These are phyloP conservation scores for Eubucco bourcierii DNA, from an alignment of 2,113 vertebrate genomes.

Conservation along the genomic window DNA sequence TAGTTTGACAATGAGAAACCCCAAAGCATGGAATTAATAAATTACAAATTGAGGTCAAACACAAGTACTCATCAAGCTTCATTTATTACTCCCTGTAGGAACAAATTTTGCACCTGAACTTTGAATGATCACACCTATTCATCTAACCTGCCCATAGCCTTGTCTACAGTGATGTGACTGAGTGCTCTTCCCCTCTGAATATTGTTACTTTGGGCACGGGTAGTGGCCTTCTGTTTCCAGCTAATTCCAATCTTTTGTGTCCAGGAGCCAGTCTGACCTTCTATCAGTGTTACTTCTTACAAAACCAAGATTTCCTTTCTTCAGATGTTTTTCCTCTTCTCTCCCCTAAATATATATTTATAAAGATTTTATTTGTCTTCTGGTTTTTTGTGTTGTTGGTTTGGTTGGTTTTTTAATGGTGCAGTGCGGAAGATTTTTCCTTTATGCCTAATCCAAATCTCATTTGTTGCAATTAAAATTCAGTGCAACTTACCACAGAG, in stretches of 20 bases:
- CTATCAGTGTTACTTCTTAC: not conserved
- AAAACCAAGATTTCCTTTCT: not conserved
- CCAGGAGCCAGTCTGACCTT: fast-evolving
- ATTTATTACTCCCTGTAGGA: not conserved
- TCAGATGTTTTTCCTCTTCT: not conserved
- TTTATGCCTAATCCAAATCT: not conserved
- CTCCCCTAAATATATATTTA: not conserved
- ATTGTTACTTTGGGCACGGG: not conserved
- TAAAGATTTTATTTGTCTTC: not conserved
- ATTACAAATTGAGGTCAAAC: not conserved
- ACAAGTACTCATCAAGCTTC: not conserved
- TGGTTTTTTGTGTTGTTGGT: not conserved
- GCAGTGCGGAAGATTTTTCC: not conserved
- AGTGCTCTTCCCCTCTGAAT: not conserved
- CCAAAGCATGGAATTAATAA: not conserved
- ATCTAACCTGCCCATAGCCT: fast-evolving
- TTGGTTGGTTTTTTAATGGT: not conserved
- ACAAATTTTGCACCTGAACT: not conserved
- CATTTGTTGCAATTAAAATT: constrained; percentile 14
- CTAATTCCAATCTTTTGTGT: not conserved
- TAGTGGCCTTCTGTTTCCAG: not conserved
- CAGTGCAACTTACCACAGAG: not conserved
- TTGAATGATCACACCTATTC: not conserved
- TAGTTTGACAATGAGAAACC: not conserved
- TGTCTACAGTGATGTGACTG: not conserved